Base-by-base conservation (phyloP, 64 coral and sea anemone species). In the Cladopsammia gracilis region DNA sequence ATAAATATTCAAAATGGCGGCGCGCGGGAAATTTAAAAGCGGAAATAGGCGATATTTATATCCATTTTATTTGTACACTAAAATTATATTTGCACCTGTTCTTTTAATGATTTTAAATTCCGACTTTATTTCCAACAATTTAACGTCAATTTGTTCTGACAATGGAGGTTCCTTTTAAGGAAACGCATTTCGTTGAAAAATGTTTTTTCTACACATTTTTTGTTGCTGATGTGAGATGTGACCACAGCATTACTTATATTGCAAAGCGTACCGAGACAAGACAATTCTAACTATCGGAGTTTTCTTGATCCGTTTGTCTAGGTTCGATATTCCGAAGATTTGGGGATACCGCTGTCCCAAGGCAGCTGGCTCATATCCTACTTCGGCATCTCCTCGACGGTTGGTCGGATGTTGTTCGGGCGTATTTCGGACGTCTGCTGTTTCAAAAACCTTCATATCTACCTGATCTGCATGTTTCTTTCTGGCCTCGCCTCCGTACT, bases 361-460 rank as follows among this genome's bases (percentile, higher is more conserved):
- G 92, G 96, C 6, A 97, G 88, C 71, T 97, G 92, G 96, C 89
- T 97, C 58, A 91, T 97, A 25, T 97, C 96, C 3, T 97, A 94
- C 64, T 92, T 97, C 76, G 96, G 96, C 24, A 97, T 94, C 78
- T 64, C 96, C 1, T 97, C 96, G 73, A 87, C 96, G 13, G 22
- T 97, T 66, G 92, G 96, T 94, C 96, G 96, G 48, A 46, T 97
- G 71, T 23, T 97, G 10, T 97, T 97, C 62, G 96, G 96, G 9
- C 91, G 87, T 25, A 26, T 97, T 45, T 97, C 96, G 59, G 96
- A 97, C 52, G 80, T 88, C 4, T 97, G 88, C 59, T 90, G 88
- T 70, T 13, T 97, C 43, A 90, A 77, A 57, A 97, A 94, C 77
- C 54, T 97, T 81, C 73, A 91, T 20, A 92, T 98, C 2, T 95